Conservation (phyloP, 1,140 invertebrate species). For the Drosophila ficusphila region DNA sequence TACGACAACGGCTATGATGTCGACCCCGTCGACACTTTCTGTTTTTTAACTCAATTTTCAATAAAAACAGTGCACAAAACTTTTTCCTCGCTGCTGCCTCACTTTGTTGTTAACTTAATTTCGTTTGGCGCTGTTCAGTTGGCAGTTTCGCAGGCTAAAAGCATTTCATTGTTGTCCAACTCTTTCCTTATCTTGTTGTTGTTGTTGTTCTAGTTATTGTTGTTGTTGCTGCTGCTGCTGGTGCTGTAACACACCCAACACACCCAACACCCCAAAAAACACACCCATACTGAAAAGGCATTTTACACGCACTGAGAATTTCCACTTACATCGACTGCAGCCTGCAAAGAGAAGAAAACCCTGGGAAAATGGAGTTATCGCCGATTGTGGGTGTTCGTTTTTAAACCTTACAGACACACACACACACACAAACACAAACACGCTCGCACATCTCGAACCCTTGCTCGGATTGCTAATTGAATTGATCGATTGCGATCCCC, state of each 20-base stretch:
- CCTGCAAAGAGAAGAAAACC: constrained; percentile 5
- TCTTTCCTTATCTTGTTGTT: constrained; percentile 29
- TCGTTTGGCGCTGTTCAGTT: constrained; percentile 57
- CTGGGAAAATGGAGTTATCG: constrained; percentile 12
- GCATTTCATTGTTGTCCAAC: constrained; percentile 81
- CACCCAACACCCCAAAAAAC: constrained; percentile 11
- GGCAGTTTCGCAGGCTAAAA: constrained; percentile 64
- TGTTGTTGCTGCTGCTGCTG: constrained; percentile 21
- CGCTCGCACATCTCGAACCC: constrained; percentile 2
- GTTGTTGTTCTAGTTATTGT: constrained; percentile 2
- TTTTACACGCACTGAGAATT: constrained; percentile 74
- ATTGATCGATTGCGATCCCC: constrained; percentile 36
- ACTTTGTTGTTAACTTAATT: constrained; percentile 78
- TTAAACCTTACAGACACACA: neutral
- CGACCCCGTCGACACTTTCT: constrained; percentile 65
- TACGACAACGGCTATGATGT: constrained; percentile 17
- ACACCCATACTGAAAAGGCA: constrained; percentile 17
- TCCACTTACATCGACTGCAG: constrained; percentile 53
- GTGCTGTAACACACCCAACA: constrained; percentile 14
- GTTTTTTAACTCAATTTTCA: constrained; percentile 78
- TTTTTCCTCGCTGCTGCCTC: constrained; percentile 47
- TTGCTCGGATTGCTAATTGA: constrained; percentile 19
- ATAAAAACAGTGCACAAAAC: constrained; percentile 75
- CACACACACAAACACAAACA: too few relatives aligned
- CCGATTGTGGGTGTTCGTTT: neutral